Conservation (phyloP, 2,113 vertebrate species). For the Anolis carolinensis region DNA sequence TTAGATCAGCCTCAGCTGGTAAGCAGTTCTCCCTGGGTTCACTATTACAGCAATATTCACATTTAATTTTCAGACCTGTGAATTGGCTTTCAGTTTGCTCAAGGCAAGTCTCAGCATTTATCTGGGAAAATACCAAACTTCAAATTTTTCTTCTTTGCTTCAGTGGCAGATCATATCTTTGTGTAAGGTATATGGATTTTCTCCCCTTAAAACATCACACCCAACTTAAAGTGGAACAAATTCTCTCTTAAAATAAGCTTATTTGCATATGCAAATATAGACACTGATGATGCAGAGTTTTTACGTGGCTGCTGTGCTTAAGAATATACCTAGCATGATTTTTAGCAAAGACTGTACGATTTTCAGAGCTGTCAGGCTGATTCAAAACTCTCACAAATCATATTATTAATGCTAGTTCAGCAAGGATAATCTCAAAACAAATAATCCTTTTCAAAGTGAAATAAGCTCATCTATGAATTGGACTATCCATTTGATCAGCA, state of each 20-base stretch:
- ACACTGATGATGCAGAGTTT: neutral
- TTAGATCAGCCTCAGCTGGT: neutral
- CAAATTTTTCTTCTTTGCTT: slow-evolving; percentile 10
- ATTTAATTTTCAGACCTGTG: no score
- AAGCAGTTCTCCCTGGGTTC: neutral
- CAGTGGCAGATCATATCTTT: slow-evolving; percentile 36
- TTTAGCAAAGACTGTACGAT: neutral
- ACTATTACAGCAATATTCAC: neutral
- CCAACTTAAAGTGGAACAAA: neutral
- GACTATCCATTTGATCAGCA: slow-evolving; percentile 14
- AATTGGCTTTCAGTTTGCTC: slow-evolving; percentile 1
- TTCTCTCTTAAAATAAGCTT: slow-evolving; percentile 29
- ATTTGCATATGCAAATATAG: slow-evolving; percentile 43
- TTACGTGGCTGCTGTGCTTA: neutral
- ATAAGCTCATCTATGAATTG: neutral
- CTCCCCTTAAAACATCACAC: neutral
- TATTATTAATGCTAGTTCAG: neutral
- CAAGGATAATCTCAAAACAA: slow-evolving; percentile 9
- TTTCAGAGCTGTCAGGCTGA: neutral
- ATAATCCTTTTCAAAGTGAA: slow-evolving; percentile 5
- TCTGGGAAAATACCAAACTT: neutral
- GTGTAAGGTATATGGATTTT: neutral
- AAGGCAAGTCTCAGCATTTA: neutral
- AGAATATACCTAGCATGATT: slow-evolving; percentile 1
- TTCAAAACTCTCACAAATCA: neutral